A percentile compares a stretch with the other conserved stretches of the same genome.
Evolutionary conservation across 2,797 vertebrate genomes (phyloP).

Genomic region (Sebastes vulpes): DNA sequence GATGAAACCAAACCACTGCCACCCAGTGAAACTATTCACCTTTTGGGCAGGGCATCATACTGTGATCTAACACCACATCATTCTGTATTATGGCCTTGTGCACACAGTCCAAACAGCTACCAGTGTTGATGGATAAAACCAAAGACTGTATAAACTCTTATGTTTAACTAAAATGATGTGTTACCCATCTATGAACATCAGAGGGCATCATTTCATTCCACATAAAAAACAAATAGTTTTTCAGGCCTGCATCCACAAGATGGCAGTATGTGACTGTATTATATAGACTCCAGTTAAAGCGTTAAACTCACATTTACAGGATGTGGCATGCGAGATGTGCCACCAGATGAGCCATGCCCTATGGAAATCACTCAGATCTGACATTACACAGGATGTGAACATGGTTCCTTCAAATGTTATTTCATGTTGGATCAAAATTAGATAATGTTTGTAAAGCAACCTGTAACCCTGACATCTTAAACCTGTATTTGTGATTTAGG

Average conservation of each 20-base stretch:
- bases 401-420: background rate
- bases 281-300: background rate
- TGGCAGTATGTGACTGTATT: slow-evolving; percentile 37
- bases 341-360: slow-evolving; percentile 15
- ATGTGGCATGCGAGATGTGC: slow-evolving; percentile 13
- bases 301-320: background rate
- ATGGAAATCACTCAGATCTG: background rate
- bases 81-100: background rate
- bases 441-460: background rate
- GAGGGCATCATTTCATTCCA: slow-evolving; percentile 14
- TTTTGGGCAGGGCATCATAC: background rate
- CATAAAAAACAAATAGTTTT: background rate
- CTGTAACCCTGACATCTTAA: background rate
- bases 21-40: slow-evolving; percentile 3
- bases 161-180: background rate
- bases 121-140: no score
- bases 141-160: background rate
- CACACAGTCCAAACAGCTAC: background rate
- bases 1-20: slow-evolving; percentile 9
- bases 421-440: background rate
- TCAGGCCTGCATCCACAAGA: slow-evolving; percentile 41
- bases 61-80: background rate
- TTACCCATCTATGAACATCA: background rate
- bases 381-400: background rate
- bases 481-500: background rate